A percentile compares a stretch with the other conserved stretches of the same genome.
phyloP scores from a whole-genome alignment of 92 coral and sea anemone genomes.

The Diadumene lineata region DNA sequence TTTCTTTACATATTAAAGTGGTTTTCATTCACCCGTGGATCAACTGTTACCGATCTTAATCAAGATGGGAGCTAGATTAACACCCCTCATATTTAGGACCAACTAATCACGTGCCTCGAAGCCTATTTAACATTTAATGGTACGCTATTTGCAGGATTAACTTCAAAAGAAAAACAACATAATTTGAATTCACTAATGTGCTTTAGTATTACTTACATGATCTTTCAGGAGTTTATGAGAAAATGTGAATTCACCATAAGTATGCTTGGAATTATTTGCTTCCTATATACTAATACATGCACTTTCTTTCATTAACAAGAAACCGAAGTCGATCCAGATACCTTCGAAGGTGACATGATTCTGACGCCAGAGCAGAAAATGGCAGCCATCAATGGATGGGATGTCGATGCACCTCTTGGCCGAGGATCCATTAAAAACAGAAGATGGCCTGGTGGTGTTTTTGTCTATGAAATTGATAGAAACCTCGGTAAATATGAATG shows the following conservation, averaged over 20 bases:
- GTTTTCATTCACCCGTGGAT: too few relatives aligned
- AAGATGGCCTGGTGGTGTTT: conserved; percentile 74
- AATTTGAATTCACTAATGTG: neutral
- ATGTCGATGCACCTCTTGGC: conserved; percentile 59
- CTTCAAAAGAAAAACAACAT: neutral
- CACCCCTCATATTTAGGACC: too few relatives aligned
- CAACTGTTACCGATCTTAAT: too few relatives aligned
- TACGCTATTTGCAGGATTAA: too few relatives aligned
- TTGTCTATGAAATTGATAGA: conserved; percentile 67
- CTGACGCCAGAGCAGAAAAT: conserved; percentile 59
- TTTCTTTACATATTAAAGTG: too few relatives aligned
- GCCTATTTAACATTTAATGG: too few relatives aligned
- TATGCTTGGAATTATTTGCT: too few relatives aligned
- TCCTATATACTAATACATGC: too few relatives aligned
- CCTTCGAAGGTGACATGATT: conserved; percentile 85
- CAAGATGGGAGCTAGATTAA: too few relatives aligned
- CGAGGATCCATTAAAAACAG: conserved; percentile 61
- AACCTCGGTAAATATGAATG: conserved; percentile 36
- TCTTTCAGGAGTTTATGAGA: neutral
- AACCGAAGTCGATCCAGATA: conserved; percentile 12
- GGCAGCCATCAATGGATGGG: conserved; percentile 64
- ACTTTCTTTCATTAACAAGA: neutral
- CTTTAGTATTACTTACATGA: neutral
- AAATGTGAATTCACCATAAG: neutral
- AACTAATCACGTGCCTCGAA: too few relatives aligned